These are phyloP conservation scores for Parnassius apollo DNA, from an alignment of 2,888 invertebrate species.

Conservation along the genomic window DNA sequence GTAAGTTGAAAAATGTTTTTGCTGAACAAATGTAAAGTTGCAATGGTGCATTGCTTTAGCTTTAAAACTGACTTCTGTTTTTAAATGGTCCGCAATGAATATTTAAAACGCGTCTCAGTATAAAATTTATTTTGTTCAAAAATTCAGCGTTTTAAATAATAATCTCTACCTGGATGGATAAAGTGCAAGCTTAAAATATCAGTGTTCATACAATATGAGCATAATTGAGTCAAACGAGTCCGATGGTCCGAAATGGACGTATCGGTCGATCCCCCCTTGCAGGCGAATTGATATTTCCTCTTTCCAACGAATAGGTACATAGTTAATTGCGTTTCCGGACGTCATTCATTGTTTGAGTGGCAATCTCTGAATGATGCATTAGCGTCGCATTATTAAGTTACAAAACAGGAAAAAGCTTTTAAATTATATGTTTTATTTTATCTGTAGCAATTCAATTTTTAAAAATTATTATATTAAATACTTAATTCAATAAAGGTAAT, in stretches of 20 bases:
- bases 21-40: no score
- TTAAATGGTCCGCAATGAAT: no score
- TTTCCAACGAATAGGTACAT: slow-evolving; percentile 66
- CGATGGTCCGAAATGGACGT: slow-evolving; percentile 51
- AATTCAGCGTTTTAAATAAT: slow-evolving; percentile 16
- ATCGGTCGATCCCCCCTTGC: slow-evolving; percentile 56
- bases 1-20: no score
- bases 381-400: slow-evolving; percentile 39
- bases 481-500: no score
- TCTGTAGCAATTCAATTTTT: neutral
- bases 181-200: slow-evolving; percentile 33
- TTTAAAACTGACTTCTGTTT: no score
- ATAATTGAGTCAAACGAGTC: slow-evolving; percentile 59
- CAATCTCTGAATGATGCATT: slow-evolving; percentile 51
- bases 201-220: slow-evolving; percentile 34
- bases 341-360: slow-evolving; percentile 70
- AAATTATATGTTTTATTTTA: slow-evolving; percentile 1
- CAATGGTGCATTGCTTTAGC: no score
- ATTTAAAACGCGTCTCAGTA: no score
- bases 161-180: slow-evolving; percentile 10
- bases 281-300: slow-evolving; percentile 79
- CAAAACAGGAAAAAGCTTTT: slow-evolving; percentile 17
- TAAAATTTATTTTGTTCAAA: slow-evolving; percentile 6
- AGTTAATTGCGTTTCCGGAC: slow-evolving; percentile 77
- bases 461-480: no score